phyloP scores from a whole-genome alignment of 2,888 invertebrate species.

The Panopea generosa region DNA sequence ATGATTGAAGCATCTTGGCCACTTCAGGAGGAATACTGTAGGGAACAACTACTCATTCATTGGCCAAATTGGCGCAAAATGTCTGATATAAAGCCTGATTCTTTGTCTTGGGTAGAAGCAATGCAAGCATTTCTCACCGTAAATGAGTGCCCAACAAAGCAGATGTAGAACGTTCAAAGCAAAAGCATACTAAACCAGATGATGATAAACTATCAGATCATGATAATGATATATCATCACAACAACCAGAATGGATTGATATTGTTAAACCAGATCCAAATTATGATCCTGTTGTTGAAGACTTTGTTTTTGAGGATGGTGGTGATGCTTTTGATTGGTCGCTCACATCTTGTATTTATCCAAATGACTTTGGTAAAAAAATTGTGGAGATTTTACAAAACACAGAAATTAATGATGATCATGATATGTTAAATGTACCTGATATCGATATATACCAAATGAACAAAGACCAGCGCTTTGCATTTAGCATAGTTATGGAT shows the following conservation, averaged over 20 bases:
- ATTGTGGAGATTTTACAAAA: too few species aligned
- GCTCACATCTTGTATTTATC: background rate
- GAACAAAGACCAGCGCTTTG: conserved; percentile 23
- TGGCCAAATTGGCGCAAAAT: conserved; percentile 62
- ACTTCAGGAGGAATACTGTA: conserved; percentile 49
- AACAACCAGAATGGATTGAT: conserved; percentile 30
- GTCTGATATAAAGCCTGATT: conserved; percentile 48
- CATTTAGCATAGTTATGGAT: conserved; percentile 35
- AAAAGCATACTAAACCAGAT: background rate
- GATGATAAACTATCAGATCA: background rate
- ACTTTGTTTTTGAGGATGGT: conserved; percentile 8
- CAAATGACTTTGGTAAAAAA: background rate
- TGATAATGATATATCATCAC: background rate
- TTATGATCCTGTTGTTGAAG: conserved; percentile 2
- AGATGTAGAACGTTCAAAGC: conserved; percentile 32
- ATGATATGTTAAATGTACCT: conserved; percentile 14
- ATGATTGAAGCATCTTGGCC: conserved; percentile 47
- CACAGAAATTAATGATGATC: too few species aligned
- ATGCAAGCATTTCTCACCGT: conserved; percentile 39
- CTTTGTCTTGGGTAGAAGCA: conserved; percentile 46
- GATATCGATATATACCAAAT: conserved; percentile 8
- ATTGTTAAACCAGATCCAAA: conserved; percentile 10
- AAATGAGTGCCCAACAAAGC: conserved; percentile 53
- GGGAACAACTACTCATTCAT: conserved; percentile 50
- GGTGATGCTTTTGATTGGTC: conserved; percentile 3